Percentiles rank a stretch among this genome's conserved stretches.
Conservation (phyloP, 2,888 invertebrate species). For the Resseliella maxima region DNA sequence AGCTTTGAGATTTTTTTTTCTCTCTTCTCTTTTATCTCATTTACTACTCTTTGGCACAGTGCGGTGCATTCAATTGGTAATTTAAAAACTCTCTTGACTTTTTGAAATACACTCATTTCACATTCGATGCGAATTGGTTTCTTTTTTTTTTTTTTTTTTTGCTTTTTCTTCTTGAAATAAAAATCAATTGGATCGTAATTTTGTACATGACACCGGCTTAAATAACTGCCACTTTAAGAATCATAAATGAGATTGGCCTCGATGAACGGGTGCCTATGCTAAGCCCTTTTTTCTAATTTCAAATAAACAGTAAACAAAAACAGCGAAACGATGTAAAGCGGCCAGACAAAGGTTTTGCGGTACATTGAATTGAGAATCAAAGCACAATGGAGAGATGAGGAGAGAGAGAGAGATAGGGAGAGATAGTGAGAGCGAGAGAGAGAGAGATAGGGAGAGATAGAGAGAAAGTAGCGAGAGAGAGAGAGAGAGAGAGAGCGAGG, state of each 20-base stretch:
- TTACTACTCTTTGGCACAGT: neutral
- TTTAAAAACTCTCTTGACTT: neutral
- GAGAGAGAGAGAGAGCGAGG: neutral
- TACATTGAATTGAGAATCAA: neutral
- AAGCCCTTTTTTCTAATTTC: conserved; percentile 23
- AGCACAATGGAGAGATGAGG: too few relatives aligned
- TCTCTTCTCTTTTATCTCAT: neutral
- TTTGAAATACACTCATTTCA: neutral
- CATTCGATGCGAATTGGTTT: neutral
- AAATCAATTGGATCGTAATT: conserved; percentile 33
- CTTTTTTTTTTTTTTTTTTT: neutral
- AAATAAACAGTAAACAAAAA: neutral
- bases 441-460: too few relatives aligned
- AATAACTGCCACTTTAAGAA: conserved; percentile 44
- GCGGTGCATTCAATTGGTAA: neutral
- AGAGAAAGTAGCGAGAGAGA: too few relatives aligned
- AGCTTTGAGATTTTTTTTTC: neutral
- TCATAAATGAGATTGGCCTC: conserved; percentile 20
- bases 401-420: too few relatives aligned
- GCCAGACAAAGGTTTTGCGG: conserved; percentile 48
- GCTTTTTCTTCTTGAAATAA: too few relatives aligned
- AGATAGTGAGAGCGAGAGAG: too few relatives aligned
- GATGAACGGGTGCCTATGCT: neutral
- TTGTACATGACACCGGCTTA: conserved; percentile 4
- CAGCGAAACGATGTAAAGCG: neutral